Percentiles rank a stretch among this genome's conserved stretches.
Conservation (phyloP, 2,888 invertebrate species). For the Linnaemya tessellans region DNA sequence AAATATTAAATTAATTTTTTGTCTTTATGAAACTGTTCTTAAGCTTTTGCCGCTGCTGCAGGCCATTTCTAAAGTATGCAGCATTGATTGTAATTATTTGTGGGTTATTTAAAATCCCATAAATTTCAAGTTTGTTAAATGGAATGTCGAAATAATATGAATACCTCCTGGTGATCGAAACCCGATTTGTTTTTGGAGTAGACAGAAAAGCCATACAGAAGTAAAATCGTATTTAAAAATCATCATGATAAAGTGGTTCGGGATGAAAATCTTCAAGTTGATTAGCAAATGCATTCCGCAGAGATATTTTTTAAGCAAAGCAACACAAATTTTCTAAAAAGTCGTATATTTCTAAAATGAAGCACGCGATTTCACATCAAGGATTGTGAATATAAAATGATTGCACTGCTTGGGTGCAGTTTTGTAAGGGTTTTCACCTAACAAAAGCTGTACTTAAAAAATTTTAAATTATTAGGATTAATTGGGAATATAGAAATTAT, state of each 20-base stretch:
- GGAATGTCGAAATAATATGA: conserved; percentile 80
- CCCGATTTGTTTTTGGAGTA: background rate
- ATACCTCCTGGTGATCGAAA: conserved; percentile 74
- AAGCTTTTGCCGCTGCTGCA: background rate
- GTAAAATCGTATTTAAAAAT: background rate
- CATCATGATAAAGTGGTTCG: background rate
- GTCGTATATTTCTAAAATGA: too few relatives aligned
- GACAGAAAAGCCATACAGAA: background rate
- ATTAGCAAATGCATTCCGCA: background rate
- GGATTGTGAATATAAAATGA: too few relatives aligned
- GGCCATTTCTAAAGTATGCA: conserved; percentile 27
- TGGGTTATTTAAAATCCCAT: conserved; percentile 76
- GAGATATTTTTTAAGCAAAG: background rate
- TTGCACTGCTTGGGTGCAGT: too few relatives aligned
- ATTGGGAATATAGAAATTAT: too few relatives aligned
- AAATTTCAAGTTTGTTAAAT: conserved; percentile 80
- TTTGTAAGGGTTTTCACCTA: too few relatives aligned
- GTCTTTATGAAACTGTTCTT: background rate
- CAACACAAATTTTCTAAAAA: background rate
- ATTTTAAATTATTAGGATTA: too few relatives aligned
- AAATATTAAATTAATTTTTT: conserved; percentile 17
- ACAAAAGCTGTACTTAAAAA: too few relatives aligned
- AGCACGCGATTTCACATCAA: too few relatives aligned
- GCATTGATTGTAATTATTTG: conserved; percentile 56
- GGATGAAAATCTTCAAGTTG: too few relatives aligned